Conservation (phyloP, 2,113 vertebrate genomes). For the Neodon shergylaensis region DNA sequence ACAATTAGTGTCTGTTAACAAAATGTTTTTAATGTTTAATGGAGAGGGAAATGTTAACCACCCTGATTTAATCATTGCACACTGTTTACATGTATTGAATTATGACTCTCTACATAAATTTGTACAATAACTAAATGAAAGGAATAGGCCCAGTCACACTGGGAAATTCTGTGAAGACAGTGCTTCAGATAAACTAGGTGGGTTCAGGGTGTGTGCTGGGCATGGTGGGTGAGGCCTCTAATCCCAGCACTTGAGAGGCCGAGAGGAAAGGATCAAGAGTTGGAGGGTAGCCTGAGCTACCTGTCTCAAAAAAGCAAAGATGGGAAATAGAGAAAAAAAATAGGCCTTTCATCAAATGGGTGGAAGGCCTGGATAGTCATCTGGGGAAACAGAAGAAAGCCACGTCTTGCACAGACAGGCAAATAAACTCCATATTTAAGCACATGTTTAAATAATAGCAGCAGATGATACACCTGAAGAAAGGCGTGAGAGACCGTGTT, state of each 20-base stretch:
- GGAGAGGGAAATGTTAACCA: not conserved
- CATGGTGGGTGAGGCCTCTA: not conserved
- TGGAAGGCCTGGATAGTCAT: constrained; percentile 4
- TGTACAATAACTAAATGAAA: constrained; percentile 9
- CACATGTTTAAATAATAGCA: constrained; percentile 32
- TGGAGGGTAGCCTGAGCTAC: not conserved
- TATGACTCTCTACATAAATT: not conserved
- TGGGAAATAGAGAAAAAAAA: not conserved
- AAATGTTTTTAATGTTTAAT: not conserved
- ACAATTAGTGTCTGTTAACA: not conserved
- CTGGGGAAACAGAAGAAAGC: constrained; percentile 23
- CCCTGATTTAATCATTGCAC: constrained; percentile 18
- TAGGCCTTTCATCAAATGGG: not conserved
- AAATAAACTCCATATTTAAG: constrained; percentile 50
- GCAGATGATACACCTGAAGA: not conserved
- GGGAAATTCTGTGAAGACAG: not conserved
- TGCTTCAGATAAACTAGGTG: not conserved
- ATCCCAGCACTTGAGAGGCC: not conserved
- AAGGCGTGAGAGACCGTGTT: constrained; percentile 30
- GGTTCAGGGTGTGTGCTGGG: not conserved
- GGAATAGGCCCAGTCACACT: not conserved
- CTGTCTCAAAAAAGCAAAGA: not conserved
- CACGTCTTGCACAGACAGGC: not conserved
- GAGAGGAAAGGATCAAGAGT: not conserved
- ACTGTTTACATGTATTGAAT: not conserved